A percentile compares a stretch with the other conserved stretches of the same genome.
These are phyloP conservation scores for Phyllotis vaccarum DNA, from an alignment of 2,797 vertebrate genomes.

Conservation along the genomic window DNA sequence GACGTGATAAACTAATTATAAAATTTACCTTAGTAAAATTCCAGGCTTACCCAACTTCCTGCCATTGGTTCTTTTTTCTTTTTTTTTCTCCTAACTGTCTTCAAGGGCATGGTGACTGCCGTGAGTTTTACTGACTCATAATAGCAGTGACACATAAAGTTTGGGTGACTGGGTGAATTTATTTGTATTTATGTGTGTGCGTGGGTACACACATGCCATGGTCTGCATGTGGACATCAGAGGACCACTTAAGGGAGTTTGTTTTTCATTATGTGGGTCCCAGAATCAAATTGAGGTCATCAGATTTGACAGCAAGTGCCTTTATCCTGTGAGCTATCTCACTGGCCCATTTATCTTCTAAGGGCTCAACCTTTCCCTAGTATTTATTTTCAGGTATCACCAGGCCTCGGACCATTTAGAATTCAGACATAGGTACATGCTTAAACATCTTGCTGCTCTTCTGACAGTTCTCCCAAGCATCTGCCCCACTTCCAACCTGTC, in stretches of 20 bases:
- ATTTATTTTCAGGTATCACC: neutral
- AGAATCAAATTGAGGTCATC: neutral
- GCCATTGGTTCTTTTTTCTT: neutral
- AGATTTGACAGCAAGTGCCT: neutral
- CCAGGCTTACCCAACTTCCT: neutral
- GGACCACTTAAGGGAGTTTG: neutral
- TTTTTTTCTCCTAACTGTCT: neutral
- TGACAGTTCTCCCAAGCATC: neutral
- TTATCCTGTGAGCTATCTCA: neutral
- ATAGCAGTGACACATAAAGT: neutral
- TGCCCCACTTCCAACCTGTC: neutral
- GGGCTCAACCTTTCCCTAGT: neutral
- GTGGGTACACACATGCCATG: neutral
- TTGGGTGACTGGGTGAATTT: neutral
- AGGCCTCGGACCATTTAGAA: neutral
- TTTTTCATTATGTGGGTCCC: neutral
- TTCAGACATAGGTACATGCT: neutral
- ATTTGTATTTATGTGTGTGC: neutral
- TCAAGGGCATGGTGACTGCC: neutral
- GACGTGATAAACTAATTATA: neutral
- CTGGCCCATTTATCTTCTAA: neutral
- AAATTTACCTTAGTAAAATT: conserved; percentile 1
- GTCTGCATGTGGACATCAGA: neutral
- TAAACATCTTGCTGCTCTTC: neutral
- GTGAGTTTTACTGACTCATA: neutral